These are phyloP conservation scores for Tenualosa thibaudeaui DNA, from an alignment of 2,797 vertebrate species.

Conservation along the genomic window DNA sequence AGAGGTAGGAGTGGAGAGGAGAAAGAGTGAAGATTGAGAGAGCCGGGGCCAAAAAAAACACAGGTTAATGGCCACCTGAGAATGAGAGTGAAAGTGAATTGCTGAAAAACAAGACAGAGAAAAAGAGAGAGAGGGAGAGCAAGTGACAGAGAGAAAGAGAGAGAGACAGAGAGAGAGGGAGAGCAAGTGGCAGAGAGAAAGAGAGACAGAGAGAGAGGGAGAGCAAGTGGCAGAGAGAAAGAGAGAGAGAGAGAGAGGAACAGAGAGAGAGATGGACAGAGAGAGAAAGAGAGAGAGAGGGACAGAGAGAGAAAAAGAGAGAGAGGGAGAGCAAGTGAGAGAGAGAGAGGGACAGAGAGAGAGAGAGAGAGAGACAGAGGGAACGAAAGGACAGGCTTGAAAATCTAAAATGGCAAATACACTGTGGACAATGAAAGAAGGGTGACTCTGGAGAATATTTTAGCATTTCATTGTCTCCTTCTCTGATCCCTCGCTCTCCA, in stretches of 20 bases:
- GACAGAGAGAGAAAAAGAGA: not conserved
- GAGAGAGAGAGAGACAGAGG: not conserved
- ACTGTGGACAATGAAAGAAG: not conserved
- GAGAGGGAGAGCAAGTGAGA: not conserved
- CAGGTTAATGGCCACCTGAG: not conserved
- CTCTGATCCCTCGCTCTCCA: not conserved
- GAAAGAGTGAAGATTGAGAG: not conserved
- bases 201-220: not conserved
- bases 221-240: not conserved
- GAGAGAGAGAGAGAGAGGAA: not conserved
- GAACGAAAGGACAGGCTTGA: not conserved
- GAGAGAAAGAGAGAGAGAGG: not conserved
- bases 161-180: not conserved
- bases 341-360: too few relatives aligned
- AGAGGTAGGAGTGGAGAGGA: not conserved
- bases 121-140: not conserved
- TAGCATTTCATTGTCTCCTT: not conserved
- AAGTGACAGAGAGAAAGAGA: not conserved
- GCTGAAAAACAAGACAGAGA: not conserved
- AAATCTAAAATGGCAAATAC: not conserved
- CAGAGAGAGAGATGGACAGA: too few relatives aligned
- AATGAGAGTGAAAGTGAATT: not conserved
- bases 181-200: not conserved
- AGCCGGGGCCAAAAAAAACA: not conserved
- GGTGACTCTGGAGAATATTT: not conserved